Conservation (phyloP, 2,888 invertebrate species). For the Neocrepidodera transversa region DNA sequence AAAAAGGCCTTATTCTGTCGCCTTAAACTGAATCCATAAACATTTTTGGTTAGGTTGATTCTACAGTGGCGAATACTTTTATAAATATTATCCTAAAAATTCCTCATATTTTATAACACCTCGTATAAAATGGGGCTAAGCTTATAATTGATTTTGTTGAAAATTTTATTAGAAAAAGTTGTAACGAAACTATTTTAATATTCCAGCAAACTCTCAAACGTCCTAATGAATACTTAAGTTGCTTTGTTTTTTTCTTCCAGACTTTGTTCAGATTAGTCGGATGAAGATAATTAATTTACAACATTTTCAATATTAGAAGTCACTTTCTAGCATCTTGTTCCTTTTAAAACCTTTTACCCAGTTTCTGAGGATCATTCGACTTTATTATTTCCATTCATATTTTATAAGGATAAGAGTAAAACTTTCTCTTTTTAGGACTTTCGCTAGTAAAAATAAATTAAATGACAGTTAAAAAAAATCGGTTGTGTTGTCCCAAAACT, state of each 20-base stretch:
- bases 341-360: conserved; percentile 3
- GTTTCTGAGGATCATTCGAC: not conserved
- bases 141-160: too few species aligned
- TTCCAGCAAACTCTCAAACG: not conserved
- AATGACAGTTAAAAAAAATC: too few species aligned
- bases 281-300: conserved; percentile 5
- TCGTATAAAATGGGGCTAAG: too few species aligned
- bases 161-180: too few species aligned
- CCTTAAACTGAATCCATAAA: conserved; percentile 15
- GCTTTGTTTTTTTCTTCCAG: not conserved
- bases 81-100: too few species aligned
- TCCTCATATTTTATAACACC: too few species aligned
- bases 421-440: conserved; percentile 3
- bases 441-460: too few species aligned
- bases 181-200: conserved; percentile 3
- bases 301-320: conserved; percentile 11
- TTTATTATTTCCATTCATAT: conserved; percentile 11
- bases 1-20: conserved; percentile 1
- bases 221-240: not conserved
- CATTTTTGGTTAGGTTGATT: not conserved
- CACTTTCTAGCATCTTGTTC: conserved; percentile 1
- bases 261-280: not conserved
- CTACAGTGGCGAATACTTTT: not conserved
- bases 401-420: conserved; percentile 5
- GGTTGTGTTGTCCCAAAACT: too few species aligned